phyloP scores from a whole-genome alignment of 2,888 invertebrate species.

The Adelphocoris suturalis region DNA sequence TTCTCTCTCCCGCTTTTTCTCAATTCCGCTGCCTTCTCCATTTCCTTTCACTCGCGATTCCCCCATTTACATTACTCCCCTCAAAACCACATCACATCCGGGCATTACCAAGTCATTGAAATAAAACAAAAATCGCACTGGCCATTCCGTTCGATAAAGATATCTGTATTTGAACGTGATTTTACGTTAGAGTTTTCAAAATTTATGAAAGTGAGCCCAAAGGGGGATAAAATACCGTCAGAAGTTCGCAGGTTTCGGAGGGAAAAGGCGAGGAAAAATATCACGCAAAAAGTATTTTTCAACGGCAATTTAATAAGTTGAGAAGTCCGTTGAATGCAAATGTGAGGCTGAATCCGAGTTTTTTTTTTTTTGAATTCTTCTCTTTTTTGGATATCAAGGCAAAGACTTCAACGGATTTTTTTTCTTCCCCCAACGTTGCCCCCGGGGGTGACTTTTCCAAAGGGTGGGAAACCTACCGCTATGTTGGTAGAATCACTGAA shows the following conservation, averaged over 20 bases:
- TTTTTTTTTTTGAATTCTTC: conserved; percentile 43
- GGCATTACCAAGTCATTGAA: too few relatives aligned
- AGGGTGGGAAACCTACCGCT: conserved; percentile 35
- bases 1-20: too few relatives aligned
- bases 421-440: not conserved
- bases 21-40: too few relatives aligned
- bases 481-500: conserved; percentile 65
- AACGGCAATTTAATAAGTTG: conserved; percentile 36
- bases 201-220: not conserved
- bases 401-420: conserved; percentile 34
- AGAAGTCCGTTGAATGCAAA: conserved; percentile 36
- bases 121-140: too few relatives aligned
- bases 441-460: conserved; percentile 46
- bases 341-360: conserved; percentile 32
- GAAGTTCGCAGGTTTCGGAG: conserved; percentile 9
- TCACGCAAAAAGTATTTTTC: conserved; percentile 18
- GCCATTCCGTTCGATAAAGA: too few relatives aligned
- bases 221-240: not conserved
- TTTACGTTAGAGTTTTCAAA: not conserved
- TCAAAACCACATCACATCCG: too few relatives aligned
- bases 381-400: conserved; percentile 30
- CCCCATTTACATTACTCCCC: too few relatives aligned
- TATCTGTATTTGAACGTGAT: not conserved
- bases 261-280: not conserved
- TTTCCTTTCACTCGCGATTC: too few relatives aligned